Evolutionary conservation across 2,113 vertebrate species (phyloP).

Genomic region (Hucho hucho): DNA sequence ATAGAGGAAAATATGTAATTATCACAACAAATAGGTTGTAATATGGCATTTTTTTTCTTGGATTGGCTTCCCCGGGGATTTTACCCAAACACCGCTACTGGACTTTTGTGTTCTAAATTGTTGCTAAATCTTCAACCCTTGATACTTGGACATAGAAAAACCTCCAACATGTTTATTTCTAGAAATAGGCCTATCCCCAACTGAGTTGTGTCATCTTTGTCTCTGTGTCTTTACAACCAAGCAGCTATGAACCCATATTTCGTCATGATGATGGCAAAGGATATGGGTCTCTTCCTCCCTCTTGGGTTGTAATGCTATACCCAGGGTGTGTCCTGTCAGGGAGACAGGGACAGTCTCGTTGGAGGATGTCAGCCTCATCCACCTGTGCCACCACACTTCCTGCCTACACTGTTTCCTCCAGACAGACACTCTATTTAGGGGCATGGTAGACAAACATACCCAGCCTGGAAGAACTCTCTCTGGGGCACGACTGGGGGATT

Average conservation of each 20-base stretch:
- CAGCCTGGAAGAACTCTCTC: constrained; percentile 20
- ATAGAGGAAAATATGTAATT: no score
- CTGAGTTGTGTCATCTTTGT: no score
- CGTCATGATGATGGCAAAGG: constrained; percentile 17
- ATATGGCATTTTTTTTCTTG: no score
- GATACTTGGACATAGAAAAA: no score
- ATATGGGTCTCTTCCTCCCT: constrained; percentile 43
- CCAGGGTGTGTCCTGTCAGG: constrained; percentile 3
- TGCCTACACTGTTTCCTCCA: constrained; percentile 41
- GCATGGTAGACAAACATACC: constrained; percentile 33
- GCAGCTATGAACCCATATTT: constrained; percentile 18
- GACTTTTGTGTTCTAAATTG: no score
- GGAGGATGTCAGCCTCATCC: constrained; percentile 26
- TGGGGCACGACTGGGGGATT: constrained; percentile 37
- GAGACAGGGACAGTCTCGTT: constrained; percentile 18
- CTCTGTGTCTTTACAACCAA: no score
- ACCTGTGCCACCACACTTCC: constrained; percentile 46
- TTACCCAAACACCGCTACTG: no score
- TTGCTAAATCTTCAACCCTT: no score
- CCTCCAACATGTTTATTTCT: no score
- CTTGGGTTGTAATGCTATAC: neutral
- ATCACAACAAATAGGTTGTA: no score
- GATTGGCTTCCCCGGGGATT: no score
- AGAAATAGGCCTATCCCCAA: no score
- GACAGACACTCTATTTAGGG: constrained; percentile 17